Base-by-base conservation (phyloP, 2,113 vertebrate species). In the Picathartes gymnocephalus region DNA sequence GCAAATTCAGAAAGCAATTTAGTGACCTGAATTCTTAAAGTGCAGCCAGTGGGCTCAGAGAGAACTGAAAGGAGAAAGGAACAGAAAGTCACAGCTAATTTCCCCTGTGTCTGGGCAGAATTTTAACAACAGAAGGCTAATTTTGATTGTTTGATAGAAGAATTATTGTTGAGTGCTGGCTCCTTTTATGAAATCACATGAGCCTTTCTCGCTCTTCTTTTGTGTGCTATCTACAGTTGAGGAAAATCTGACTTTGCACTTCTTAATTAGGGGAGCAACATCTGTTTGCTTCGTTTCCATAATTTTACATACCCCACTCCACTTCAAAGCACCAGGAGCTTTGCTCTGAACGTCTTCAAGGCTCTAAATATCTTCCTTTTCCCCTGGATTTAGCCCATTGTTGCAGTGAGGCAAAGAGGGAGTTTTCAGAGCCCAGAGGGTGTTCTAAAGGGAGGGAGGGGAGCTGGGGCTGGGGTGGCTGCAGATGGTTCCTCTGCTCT, bases 101-200 rank as follows among this genome's bases (percentile, higher is more conserved):
- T 92, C 84, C 89, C 91, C 85, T 16, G 78, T 33, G 79, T 74
- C 90, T 53, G 45, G 74, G 82, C 58, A 54, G 92, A 92, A 92
- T 93, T 96, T 76, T 90, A 96, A 94, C 89, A 91, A 72, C 87
- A 58, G 86, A 95, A 91, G 76, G 86, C 82, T 93, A 79, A 93
- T 96, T 96, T 81, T 92, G 93, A 95, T 95, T 78, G 82, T 86
- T 84, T 96, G 92, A 94, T 93, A 68, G 81, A 89, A 85, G 78
- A 90, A 81, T 93, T 94, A 83, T 81, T 94, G 92, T 94, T 86
- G 81, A 94, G 87, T 30, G 70, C 76, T 61, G 73, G 61, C 73
- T 93, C 42, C 90, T 88, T 90, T 92, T 58, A 58, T 80, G 81
- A 78, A 95, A 88, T 68, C 87, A 48, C 79, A 70, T 48, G 62